phyloP scores from a whole-genome alignment of 1,140 invertebrate genomes.

The Lepidurus packardi region DNA sequence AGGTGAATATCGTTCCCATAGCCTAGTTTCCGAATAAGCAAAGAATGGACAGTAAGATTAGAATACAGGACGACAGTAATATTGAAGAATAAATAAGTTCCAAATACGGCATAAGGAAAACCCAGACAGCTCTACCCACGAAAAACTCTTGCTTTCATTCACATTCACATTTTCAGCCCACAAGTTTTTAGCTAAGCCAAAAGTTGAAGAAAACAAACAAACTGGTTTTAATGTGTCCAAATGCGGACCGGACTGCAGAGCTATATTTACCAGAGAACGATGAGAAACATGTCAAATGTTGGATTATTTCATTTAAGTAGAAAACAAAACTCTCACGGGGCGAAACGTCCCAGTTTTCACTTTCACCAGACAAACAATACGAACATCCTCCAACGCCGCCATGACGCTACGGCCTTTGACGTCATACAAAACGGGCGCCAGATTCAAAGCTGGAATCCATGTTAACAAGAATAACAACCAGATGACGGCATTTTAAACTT shows the following conservation, averaged over 20 bases:
- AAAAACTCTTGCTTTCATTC: too few species aligned
- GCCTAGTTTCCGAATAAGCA: background rate
- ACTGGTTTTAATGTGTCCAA: too few species aligned
- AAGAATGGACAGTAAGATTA: background rate
- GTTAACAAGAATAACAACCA: too few species aligned
- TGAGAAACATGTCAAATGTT: background rate
- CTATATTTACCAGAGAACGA: background rate
- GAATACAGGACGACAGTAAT: too few species aligned
- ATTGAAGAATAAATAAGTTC: too few species aligned
- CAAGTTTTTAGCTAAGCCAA: too few species aligned
- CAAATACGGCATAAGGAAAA: too few species aligned
- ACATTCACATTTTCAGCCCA: too few species aligned
- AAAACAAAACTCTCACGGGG: background rate
- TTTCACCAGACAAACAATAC: background rate
- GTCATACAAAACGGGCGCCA: background rate
- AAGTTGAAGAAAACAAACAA: too few species aligned
- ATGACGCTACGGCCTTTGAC: background rate
- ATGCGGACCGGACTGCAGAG: background rate
- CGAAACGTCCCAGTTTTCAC: background rate
- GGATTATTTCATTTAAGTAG: background rate
- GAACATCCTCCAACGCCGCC: slow-evolving; percentile 2
- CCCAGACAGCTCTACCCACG: too few species aligned
- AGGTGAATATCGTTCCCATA: background rate
- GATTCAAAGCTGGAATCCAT: background rate
- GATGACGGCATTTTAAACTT: too few species aligned